Conservation (phyloP, 2,113 vertebrate genomes). For the Zootoca vivipara region DNA sequence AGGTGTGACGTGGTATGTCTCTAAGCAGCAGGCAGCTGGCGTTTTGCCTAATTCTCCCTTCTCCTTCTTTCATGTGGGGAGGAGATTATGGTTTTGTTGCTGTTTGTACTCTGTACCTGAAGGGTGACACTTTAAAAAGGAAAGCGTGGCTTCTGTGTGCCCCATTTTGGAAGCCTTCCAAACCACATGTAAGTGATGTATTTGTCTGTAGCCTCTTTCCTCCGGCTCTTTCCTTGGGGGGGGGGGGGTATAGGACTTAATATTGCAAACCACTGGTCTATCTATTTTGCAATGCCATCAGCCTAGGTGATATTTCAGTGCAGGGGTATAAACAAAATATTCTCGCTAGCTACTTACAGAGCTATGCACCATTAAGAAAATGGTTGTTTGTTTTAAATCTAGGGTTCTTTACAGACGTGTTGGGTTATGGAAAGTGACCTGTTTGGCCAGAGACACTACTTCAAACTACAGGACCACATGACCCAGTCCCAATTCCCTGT, state of each 20-base stretch:
- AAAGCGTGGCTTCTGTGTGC: slow-evolving; percentile 63
- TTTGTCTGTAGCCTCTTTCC: slow-evolving; percentile 22
- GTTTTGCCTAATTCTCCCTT: slow-evolving; percentile 73
- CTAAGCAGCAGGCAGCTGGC: slow-evolving; percentile 78
- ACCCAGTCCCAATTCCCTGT: neutral
- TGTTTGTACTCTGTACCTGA: slow-evolving; percentile 59
- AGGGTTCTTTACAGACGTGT: neutral
- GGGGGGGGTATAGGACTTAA: neutral
- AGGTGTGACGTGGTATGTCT: slow-evolving; percentile 81
- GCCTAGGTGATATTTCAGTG: neutral
- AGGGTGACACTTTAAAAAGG: slow-evolving; percentile 29
- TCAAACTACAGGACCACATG: neutral
- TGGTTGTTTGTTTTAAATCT: neutral
- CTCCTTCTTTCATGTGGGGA: slow-evolving; percentile 86
- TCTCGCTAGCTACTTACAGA: neutral
- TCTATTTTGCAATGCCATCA: neutral
- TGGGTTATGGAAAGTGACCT: neutral
- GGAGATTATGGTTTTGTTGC: slow-evolving; percentile 72
- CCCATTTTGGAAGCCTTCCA: slow-evolving; percentile 67
- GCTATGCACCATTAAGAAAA: neutral
- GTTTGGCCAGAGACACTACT: neutral
- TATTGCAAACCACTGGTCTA: neutral
- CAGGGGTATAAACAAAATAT: neutral
- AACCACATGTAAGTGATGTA: slow-evolving; percentile 59
- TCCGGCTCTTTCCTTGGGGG: neutral